Percentiles rank a stretch among this genome's conserved stretches.
Evolutionary conservation across 2,113 vertebrate genomes (phyloP).

Genomic region (Mixornis gularis): DNA sequence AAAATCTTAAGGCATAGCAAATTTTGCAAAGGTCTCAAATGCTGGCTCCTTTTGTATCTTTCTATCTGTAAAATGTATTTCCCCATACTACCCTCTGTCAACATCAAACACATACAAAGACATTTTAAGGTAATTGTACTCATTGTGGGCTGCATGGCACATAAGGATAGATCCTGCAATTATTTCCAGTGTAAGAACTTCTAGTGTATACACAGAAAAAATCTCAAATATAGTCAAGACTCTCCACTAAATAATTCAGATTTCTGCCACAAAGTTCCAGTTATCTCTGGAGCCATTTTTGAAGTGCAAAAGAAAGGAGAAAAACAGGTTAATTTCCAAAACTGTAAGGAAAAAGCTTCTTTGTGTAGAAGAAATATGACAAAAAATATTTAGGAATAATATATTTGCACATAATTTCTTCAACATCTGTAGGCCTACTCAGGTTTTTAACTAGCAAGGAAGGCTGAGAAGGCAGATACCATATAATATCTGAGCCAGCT

Average conservation of each 20-base stretch:
- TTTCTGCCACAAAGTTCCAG: background rate
- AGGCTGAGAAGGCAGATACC: background rate
- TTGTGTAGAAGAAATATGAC: background rate
- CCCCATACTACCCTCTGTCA: background rate
- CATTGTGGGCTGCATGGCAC: background rate
- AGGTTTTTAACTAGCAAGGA: background rate
- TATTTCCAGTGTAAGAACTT: background rate
- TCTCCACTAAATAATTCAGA: background rate
- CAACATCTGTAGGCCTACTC: background rate
- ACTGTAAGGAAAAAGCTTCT: background rate
- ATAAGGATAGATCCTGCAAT: background rate
- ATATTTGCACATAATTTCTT: background rate
- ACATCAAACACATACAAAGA: background rate
- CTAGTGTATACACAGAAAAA: background rate
- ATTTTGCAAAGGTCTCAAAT: background rate
- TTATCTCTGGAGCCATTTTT: background rate
- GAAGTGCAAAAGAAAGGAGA: background rate
- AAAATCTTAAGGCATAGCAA: background rate
- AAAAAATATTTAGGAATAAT: background rate
- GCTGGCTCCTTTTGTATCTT: background rate
- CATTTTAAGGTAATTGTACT: background rate
- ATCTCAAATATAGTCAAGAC: background rate
- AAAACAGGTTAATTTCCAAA: background rate
- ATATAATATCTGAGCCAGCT: background rate
- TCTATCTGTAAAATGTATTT: background rate